These are phyloP conservation scores for Agriopis leucophaearia DNA, from an alignment of 2,888 invertebrate species.

Conservation along the genomic window DNA sequence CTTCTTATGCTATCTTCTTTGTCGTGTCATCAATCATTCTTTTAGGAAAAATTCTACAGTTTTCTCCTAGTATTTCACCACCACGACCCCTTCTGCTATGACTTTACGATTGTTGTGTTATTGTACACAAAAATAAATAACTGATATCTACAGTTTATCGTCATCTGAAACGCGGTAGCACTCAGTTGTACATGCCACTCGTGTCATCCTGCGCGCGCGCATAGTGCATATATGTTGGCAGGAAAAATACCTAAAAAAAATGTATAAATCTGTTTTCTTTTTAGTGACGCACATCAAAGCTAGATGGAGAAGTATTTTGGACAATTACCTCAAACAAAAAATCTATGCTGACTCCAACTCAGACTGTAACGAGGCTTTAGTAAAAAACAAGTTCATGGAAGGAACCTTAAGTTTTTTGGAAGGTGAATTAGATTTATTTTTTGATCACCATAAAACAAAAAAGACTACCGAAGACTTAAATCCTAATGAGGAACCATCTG, in stretches of 20 bases:
- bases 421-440: neutral
- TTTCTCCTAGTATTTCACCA: too few species aligned
- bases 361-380: neutral
- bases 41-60: too few species aligned
- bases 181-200: too few species aligned
- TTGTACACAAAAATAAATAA: too few species aligned
- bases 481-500: neutral
- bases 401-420: conserved; percentile 27
- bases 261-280: neutral
- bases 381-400: conserved; percentile 15
- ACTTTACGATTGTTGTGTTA: too few species aligned
- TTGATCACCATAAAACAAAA: neutral
- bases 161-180: too few species aligned
- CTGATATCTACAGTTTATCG: too few species aligned
- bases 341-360: neutral
- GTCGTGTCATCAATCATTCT: too few species aligned
- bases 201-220: too few species aligned
- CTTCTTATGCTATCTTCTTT: too few species aligned
- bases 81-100: too few species aligned
- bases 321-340: conserved; percentile 8
- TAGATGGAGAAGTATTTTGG: conserved; percentile 12
- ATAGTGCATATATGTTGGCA: too few species aligned
- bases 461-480: neutral
- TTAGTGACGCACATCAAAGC: conserved; percentile 9
- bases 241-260: neutral